Evolutionary conservation across 2,113 vertebrate species (phyloP).

Genomic region (Aix galericulata): DNA sequence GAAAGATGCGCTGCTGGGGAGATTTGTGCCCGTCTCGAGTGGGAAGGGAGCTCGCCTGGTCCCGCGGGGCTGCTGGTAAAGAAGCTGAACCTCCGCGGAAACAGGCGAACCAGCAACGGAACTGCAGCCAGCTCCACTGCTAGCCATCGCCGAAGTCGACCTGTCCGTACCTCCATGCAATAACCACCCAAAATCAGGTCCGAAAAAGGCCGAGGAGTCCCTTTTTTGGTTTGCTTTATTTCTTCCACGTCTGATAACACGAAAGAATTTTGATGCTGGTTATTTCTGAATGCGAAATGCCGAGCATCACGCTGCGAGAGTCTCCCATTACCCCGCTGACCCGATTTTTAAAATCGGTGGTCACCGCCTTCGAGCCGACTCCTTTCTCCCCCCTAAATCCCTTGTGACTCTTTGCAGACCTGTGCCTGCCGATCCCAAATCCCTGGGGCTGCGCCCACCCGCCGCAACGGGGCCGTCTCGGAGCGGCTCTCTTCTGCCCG

Average conservation of each 20-base stretch:
- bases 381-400: neutral
- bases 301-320: neutral
- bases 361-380: neutral
- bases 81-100: neutral
- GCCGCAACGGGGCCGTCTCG: neutral
- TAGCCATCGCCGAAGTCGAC: neutral
- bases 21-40: neutral
- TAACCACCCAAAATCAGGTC: neutral
- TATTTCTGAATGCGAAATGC: neutral
- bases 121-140: neutral
- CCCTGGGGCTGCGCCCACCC: neutral
- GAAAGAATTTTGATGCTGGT: neutral
- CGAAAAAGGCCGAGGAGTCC: accelerated
- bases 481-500: too few species aligned
- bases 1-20: neutral
- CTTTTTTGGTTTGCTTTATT: neutral
- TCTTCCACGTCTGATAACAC: neutral
- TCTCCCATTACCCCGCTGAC: neutral
- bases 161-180: too few species aligned
- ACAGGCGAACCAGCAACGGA: neutral
- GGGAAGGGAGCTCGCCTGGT: neutral
- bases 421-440: too few species aligned
- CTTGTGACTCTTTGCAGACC: neutral
- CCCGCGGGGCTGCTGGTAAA: neutral
- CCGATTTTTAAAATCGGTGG: accelerated